Evolutionary conservation across 1,140 invertebrate species (phyloP), one percentile per base, ranked within the genome.

Genomic region (Zaprionus ornatus): DNA sequence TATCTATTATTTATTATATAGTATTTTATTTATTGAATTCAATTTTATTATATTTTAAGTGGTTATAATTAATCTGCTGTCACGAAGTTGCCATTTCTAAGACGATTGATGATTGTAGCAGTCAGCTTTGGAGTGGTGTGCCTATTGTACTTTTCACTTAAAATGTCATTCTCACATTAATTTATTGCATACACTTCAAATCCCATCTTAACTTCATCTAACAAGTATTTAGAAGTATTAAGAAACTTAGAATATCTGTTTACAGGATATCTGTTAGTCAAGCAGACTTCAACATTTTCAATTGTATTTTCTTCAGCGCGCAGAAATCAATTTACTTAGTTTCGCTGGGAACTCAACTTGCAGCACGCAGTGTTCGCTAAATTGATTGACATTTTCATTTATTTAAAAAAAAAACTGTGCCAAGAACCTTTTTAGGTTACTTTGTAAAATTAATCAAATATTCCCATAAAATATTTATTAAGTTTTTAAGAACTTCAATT

Each of bases 341-440:
- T 45, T 45, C n/a, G 7, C 2, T 21, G 9, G 45, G 12, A 50
- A 45, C 15, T 45, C 4, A 17, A 45, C n/a, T 21, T 50, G 45
- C 12, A 50, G 45, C 45, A 21, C 19, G 45, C 45, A 50, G 45
- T 23, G 2, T 7, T 12, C 45, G 10, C 45, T 12, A 23, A 6
- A 45, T 45, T 50, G 45, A 50, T 50, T 50, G 45, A 23, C 45
- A 50, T 50, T 50, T 50, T 23, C 45, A 50, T 50, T 50, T 23
- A 50, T 21, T 50, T 50, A 50, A 50, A 50, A 21, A 21, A 21
- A 23, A 10, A 6, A 21, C 45, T 23, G 5, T 4, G 2, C 4
- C 45, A 4, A 12, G 7, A 3, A 10, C 3, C 40, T 17, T 42
- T 17, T 13, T 21, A 50, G 45, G 10, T 50, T 50, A 4, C 45